phyloP scores from a whole-genome alignment of 1,140 invertebrate species.

The Aphidius ervi region DNA sequence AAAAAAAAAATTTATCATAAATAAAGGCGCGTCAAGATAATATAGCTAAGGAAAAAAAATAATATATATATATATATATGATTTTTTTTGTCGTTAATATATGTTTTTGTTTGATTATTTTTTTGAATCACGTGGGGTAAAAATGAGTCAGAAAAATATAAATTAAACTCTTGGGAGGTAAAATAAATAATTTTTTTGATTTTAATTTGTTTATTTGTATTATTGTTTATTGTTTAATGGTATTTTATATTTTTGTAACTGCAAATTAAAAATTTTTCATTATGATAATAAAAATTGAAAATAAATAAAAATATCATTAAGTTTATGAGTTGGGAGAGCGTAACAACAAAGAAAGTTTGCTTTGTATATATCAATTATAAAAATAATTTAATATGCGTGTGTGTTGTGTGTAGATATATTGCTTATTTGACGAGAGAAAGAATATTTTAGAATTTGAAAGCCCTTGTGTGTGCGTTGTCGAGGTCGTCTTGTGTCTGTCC shows the following conservation, averaged over 20 bases:
- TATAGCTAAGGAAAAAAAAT: no score
- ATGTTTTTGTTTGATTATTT: neutral
- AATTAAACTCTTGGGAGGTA: no score
- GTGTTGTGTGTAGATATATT: neutral
- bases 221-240: neutral
- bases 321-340: constrained; percentile 2
- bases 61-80: neutral
- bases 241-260: neutral
- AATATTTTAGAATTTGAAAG: neutral
- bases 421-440: no score
- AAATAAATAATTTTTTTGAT: neutral
- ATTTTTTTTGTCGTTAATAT: neutral
- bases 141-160: no score
- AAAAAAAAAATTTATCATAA: constrained; percentile 7
- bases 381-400: neutral
- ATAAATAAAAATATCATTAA: neutral
- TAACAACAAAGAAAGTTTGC: constrained; percentile 12
- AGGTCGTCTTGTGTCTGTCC: neutral
- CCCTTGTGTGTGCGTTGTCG: no score
- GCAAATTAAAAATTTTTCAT: neutral
- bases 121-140: neutral
- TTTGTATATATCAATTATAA: neutral
- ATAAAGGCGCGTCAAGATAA: constrained; percentile 13
- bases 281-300: neutral
- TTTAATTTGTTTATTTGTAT: neutral